Base-by-base conservation (phyloP, 2,113 vertebrate genomes). In the Mobula birostris region DNA sequence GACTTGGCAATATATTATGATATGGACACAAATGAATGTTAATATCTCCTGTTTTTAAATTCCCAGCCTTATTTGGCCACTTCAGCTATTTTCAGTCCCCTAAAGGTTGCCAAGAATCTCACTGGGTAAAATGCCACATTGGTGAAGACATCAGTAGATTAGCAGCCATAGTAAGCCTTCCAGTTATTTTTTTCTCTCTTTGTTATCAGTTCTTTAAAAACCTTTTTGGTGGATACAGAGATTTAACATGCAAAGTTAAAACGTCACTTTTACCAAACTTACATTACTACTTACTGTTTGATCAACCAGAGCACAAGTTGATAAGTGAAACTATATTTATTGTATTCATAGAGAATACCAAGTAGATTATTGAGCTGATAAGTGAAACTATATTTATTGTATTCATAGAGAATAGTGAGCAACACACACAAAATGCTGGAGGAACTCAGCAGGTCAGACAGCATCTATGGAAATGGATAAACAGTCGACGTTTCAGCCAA, bases 41-140 rank as follows among this genome's bases (percentile, higher is more conserved):
- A 96, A 96, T 97, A 96, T 97, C 96, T 95, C 95, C 94, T 95
- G 96, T 96, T 96, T 96, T 96, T 95, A 95, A 96, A 97, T 97
- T 97, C 96, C 96, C 96, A 96, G 96, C 97, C 97, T 96, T 97
- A 97, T 97, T 97, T 97, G 96, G 97, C 96, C 95, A 97, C 95
- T 97, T 95, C 40, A 95, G 94, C 96, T 96, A 94, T 94, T 95
- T 95, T 95, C 15, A 94, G 94, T 95, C 95, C 72, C 95, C 94
- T 94, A 85, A 94, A 94, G 94, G 77, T 96, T 97, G 97, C 97
- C 97, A 97, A 96, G 96, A 97, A 95, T 95, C 95, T 96, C 94
- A 95, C 95, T 97, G 96, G 96, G 96, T 97, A 96, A 97, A 96
- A 96, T 96, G 97, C 96, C 96, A 96, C 95, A 96, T 96, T 96